These are phyloP conservation scores for Agonopterix alstromeriana DNA, from an alignment of 2,888 invertebrate genomes.

Conservation along the genomic window DNA sequence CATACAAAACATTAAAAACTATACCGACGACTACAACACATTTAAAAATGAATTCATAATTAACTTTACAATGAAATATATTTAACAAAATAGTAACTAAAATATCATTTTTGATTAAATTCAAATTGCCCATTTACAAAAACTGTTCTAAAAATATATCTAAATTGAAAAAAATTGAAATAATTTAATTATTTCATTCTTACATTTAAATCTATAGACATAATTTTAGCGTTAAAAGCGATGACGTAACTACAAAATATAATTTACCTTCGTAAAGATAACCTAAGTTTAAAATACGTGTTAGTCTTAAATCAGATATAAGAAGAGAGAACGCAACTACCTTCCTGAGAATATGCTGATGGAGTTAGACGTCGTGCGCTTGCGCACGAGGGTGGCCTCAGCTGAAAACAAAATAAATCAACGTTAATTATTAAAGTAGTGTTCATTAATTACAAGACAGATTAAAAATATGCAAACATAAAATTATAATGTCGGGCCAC, in stretches of 20 bases:
- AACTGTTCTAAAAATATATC: constrained; percentile 3
- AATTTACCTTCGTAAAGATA: constrained; percentile 1
- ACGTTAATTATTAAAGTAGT: not conserved
- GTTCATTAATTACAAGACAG: too few species aligned
- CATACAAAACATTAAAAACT: not conserved
- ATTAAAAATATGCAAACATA: too few species aligned
- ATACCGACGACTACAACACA: not conserved
- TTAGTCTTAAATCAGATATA: constrained; percentile 10
- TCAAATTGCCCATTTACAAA: not conserved
- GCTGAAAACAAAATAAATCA: constrained; percentile 68
- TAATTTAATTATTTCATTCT: constrained; percentile 11
- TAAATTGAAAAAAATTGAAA: constrained; percentile 4
- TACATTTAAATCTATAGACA: not conserved
- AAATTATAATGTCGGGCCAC: too few species aligned
- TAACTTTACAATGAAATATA: not conserved
- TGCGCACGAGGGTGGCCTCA: constrained; percentile 82
- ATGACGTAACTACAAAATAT: not conserved
- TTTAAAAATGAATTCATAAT: not conserved
- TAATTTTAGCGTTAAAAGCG: not conserved
- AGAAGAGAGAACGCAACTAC: constrained; percentile 62
- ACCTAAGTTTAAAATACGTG: constrained; percentile 2
- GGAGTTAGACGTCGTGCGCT: constrained; percentile 83
- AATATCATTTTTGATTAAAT: constrained; percentile 4
- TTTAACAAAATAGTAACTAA: constrained; percentile 7
- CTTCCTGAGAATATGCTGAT: constrained; percentile 87